Conservation (phyloP, 2,113 vertebrate species). For the Bos javanicus region DNA sequence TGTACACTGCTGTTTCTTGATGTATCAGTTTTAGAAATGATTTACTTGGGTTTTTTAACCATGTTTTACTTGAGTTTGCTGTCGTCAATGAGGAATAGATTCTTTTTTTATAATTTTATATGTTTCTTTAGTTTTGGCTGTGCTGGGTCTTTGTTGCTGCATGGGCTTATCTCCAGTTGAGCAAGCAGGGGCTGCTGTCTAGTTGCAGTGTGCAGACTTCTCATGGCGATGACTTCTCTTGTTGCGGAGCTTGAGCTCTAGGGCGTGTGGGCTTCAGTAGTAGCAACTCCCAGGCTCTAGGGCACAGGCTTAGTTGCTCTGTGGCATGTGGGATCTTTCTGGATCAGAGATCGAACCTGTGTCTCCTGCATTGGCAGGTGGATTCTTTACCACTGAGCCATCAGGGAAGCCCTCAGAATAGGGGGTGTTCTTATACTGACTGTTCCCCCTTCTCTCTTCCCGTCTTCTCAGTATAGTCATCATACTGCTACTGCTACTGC, state of each 20-base stretch:
- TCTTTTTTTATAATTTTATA: background rate
- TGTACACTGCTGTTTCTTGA: background rate
- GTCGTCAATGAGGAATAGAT: background rate
- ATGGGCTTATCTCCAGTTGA: background rate
- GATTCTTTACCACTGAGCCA: background rate
- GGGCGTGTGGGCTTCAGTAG: background rate
- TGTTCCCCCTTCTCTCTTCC: background rate
- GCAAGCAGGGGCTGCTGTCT: background rate
- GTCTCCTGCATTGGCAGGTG: background rate
- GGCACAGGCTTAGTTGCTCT: background rate
- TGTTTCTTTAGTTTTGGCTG: background rate
- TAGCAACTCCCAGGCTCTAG: background rate
- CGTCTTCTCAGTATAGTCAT: background rate
- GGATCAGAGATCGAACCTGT: background rate
- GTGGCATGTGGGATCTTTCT: background rate
- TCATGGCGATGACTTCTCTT: background rate
- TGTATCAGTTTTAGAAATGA: background rate
- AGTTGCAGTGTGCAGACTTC: background rate
- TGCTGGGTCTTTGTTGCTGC: background rate
- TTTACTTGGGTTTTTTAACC: background rate
- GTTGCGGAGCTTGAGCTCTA: background rate
- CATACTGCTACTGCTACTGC: background rate
- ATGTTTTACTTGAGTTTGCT: background rate
- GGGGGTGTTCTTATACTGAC: background rate
- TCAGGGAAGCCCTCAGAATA: background rate